phyloP scores from a whole-genome alignment of 2,888 invertebrate species.

The Sphaerophoria rueppellii region DNA sequence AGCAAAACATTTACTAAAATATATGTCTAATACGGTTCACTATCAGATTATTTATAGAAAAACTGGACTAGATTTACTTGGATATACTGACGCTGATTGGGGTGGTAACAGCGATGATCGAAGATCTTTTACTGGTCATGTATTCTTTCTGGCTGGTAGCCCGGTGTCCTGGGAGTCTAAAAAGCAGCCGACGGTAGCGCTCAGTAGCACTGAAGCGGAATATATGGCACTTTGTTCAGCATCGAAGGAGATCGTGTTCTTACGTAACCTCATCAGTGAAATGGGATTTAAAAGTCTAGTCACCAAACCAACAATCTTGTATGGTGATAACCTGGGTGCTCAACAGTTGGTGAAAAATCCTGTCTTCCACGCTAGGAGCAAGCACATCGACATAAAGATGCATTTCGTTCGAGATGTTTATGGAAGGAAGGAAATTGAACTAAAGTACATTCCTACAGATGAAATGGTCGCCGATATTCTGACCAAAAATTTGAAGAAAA shows the following conservation, averaged over 20 bases:
- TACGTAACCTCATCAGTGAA: slow-evolving; percentile 32
- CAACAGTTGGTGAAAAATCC: slow-evolving; percentile 37
- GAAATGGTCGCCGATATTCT: slow-evolving; percentile 41
- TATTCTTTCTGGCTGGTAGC: slow-evolving; percentile 36
- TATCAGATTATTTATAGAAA: slow-evolving; percentile 42
- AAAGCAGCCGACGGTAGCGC: slow-evolving; percentile 27
- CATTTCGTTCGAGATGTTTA: slow-evolving; percentile 38
- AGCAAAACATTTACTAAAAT: slow-evolving; percentile 35
- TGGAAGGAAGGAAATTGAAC: not conserved
- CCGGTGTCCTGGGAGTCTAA: slow-evolving; percentile 41
- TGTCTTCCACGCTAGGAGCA: slow-evolving; percentile 31
- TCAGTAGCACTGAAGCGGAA: slow-evolving; percentile 21
- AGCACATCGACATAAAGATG: slow-evolving; percentile 46
- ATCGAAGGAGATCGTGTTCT: slow-evolving; percentile 39
- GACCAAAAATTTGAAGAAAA: slow-evolving; percentile 32
- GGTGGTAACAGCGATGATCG: slow-evolving; percentile 32
- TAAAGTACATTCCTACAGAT: not conserved
- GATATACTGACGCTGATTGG: slow-evolving; percentile 57
- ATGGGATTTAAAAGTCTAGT: slow-evolving; percentile 20
- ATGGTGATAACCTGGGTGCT: slow-evolving; percentile 40
- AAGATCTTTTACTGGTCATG: slow-evolving; percentile 41
- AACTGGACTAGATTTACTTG: slow-evolving; percentile 17
- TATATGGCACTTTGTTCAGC: slow-evolving; percentile 37
- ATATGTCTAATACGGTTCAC: slow-evolving; percentile 27
- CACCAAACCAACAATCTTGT: not conserved